Percentiles rank a stretch among this genome's conserved stretches.
Conservation (phyloP, 2,888 invertebrate genomes). For the Chouioia cunea region DNA sequence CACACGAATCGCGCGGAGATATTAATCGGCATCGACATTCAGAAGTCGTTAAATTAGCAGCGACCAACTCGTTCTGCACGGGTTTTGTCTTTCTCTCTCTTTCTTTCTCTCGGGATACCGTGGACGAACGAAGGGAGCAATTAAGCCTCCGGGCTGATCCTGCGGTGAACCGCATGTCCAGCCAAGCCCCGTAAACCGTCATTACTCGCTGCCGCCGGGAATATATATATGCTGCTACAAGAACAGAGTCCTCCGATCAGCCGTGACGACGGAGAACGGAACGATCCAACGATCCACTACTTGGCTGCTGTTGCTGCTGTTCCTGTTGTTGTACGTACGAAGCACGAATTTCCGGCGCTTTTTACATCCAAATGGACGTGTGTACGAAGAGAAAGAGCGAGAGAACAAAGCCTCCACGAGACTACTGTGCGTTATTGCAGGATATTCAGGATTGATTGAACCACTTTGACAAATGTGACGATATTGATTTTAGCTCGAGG, state of each 20-base stretch:
- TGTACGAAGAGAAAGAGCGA: constrained; percentile 13
- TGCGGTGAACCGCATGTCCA: constrained; percentile 68
- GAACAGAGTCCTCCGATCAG: constrained; percentile 55
- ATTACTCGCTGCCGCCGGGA: constrained; percentile 57
- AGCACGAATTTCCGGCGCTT: constrained; percentile 34
- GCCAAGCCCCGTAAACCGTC: constrained; percentile 60
- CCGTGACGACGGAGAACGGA: constrained; percentile 52
- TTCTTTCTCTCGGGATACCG: constrained; percentile 40
- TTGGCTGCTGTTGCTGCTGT: neutral
- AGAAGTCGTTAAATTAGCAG: constrained; percentile 49
- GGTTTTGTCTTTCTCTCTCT: constrained; percentile 3
- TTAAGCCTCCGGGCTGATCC: constrained; percentile 55
- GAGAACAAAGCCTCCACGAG: neutral
- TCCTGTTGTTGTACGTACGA: neutral
- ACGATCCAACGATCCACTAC: neutral
- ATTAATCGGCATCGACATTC: constrained; percentile 49
- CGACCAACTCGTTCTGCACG: constrained; percentile 1
- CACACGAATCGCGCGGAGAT: constrained; percentile 39
- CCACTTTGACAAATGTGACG: neutral
- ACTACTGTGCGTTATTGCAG: neutral
- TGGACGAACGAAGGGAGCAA: constrained; percentile 40
- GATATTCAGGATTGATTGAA: neutral
- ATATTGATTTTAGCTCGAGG: too few species aligned
- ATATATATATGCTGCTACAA: constrained; percentile 52
- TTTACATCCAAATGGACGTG: constrained; percentile 21